phyloP scores from a whole-genome alignment of 2,797 vertebrate species.

The Crocodylus rhombifer region DNA sequence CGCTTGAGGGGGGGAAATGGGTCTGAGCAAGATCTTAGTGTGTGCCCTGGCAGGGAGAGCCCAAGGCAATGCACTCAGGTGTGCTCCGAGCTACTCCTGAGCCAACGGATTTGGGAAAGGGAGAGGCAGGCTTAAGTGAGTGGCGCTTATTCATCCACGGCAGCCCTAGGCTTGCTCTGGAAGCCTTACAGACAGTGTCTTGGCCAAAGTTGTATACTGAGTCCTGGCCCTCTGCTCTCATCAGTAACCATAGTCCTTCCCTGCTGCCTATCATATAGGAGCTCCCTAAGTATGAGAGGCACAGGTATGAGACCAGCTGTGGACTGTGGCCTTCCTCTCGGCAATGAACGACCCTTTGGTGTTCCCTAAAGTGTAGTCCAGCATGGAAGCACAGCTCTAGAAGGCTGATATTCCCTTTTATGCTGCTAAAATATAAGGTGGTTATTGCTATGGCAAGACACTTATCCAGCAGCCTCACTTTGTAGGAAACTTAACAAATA shows the following conservation, averaged over 20 bases:
- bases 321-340: neutral
- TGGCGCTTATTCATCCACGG: too few relatives aligned
- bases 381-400: neutral
- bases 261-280: too few relatives aligned
- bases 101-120: too few relatives aligned
- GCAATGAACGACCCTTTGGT: neutral
- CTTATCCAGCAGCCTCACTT: slow-evolving; percentile 45
- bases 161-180: too few relatives aligned
- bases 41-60: too few relatives aligned
- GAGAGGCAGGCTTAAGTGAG: too few relatives aligned
- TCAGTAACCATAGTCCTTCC: accelerated
- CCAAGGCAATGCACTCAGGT: too few relatives aligned
- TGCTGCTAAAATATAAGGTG: neutral
- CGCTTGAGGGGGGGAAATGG: too few relatives aligned
- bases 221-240: neutral
- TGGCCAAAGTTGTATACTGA: neutral
- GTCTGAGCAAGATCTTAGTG: too few relatives aligned
- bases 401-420: slow-evolving; percentile 38
- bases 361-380: neutral
- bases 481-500: slow-evolving; percentile 16
- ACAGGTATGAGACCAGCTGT: neutral
- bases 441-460: slow-evolving; percentile 13
- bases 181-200: neutral
- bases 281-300: neutral
- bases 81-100: too few relatives aligned